A percentile compares a stretch with the other conserved stretches of the same genome.
Conservation (phyloP, 92 coral and sea anemone species). For the Metridium senile region DNA sequence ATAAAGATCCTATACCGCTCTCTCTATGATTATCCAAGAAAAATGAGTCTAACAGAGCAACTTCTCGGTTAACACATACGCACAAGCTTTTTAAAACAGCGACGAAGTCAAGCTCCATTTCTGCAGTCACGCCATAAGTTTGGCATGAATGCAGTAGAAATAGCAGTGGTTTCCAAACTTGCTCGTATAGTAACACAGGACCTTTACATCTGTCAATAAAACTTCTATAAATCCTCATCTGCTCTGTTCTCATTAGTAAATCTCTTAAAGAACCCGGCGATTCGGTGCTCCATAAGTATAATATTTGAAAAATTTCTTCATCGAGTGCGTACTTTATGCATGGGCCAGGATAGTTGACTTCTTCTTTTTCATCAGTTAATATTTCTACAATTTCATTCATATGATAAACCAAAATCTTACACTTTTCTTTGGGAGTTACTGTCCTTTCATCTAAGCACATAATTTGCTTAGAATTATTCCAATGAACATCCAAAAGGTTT, state of each 20-base stretch:
- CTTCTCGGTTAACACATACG: constrained; percentile 91
- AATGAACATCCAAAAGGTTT: constrained; percentile 76
- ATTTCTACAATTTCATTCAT: constrained; percentile 78
- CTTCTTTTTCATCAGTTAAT: constrained; percentile 88
- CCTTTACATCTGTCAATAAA: constrained; percentile 81
- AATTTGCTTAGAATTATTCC: constrained; percentile 81
- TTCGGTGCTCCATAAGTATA: constrained; percentile 82
- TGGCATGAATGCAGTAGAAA: constrained; percentile 81
- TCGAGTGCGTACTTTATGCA: constrained; percentile 91
- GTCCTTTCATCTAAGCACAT: constrained; percentile 84
- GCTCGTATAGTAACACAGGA: constrained; percentile 83
- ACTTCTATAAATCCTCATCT: constrained; percentile 77
- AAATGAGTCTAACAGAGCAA: constrained; percentile 82
- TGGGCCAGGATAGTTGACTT: constrained; percentile 86
- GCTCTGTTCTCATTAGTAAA: constrained; percentile 77
- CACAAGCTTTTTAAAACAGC: constrained; percentile 91
- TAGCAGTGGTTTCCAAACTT: constrained; percentile 88
- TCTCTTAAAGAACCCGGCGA: constrained; percentile 71
- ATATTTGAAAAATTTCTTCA: constrained; percentile 72
- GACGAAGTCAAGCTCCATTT: constrained; percentile 86
- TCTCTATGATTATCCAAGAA: constrained; percentile 82
- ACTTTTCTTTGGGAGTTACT: constrained; percentile 75
- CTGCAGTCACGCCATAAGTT: constrained; percentile 66
- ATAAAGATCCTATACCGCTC: constrained; percentile 70
- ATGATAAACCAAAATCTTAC: constrained; percentile 87